Evolutionary conservation across 2,888 invertebrate genomes (phyloP).

Genomic region (Galerucella nymphaeae): DNA sequence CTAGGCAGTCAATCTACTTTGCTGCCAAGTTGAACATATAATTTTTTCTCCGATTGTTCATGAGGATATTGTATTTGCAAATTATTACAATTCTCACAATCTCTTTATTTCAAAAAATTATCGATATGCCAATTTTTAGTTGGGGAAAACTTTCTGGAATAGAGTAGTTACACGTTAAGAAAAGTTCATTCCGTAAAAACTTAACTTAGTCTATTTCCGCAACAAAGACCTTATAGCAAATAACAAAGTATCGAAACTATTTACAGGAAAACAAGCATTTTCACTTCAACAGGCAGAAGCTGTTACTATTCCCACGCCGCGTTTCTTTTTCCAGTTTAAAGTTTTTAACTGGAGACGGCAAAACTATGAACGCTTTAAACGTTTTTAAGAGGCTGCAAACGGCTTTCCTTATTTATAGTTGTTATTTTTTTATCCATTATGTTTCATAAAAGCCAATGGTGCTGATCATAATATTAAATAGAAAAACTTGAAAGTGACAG

Average conservation of each 20-base stretch:
- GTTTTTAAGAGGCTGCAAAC: background rate
- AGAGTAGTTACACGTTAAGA: slow-evolving; percentile 9
- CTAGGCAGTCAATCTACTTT: no score
- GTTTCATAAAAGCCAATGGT: background rate
- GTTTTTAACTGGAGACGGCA: slow-evolving; percentile 31
- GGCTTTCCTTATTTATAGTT: background rate
- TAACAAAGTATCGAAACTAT: slow-evolving; percentile 58
- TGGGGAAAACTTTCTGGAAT: background rate
- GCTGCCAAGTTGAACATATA: no score
- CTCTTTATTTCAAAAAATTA: no score
- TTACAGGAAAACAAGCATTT: slow-evolving; percentile 58
- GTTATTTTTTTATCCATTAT: background rate
- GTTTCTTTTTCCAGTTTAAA: slow-evolving; percentile 45
- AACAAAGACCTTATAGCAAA: slow-evolving; percentile 50
- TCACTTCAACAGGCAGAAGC: slow-evolving; percentile 55
- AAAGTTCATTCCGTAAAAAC: slow-evolving; percentile 24
- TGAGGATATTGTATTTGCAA: no score
- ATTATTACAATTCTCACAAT: no score
- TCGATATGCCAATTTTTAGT: background rate
- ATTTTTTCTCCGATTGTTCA: no score
- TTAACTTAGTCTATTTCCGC: slow-evolving; percentile 36
- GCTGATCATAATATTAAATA: background rate
- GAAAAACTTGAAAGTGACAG: no score
- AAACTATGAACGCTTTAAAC: slow-evolving; percentile 15
- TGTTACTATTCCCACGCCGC: slow-evolving; percentile 55